phyloP scores from a whole-genome alignment of 1,140 invertebrate species.

The Hylaeus anthracinus region DNA sequence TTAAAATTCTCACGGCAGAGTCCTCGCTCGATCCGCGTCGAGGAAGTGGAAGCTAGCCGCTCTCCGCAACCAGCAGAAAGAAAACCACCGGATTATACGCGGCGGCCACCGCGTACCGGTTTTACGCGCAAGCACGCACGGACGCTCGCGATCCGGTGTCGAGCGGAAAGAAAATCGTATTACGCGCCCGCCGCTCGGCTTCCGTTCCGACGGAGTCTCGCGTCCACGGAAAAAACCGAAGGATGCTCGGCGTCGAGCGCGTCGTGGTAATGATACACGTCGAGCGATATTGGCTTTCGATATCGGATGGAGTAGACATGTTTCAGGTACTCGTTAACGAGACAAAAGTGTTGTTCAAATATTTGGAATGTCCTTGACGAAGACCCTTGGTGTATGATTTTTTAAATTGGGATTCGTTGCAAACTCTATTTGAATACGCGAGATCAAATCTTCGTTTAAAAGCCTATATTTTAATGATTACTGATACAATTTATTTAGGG shows the following conservation, averaged over 20 bases:
- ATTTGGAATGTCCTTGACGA: too few relatives aligned
- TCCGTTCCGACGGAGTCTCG: slow-evolving; percentile 4
- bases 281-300: too few relatives aligned
- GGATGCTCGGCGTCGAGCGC: neutral
- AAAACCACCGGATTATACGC: slow-evolving; percentile 25
- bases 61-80: neutral
- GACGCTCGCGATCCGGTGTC: neutral
- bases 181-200: neutral
- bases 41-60: slow-evolving; percentile 11
- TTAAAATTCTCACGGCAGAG: slow-evolving; percentile 58
- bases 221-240: neutral
- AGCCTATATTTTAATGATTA: too few relatives aligned
- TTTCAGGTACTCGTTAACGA: too few relatives aligned
- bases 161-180: slow-evolving; percentile 18
- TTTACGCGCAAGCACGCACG: slow-evolving; percentile 14
- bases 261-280: too few relatives aligned
- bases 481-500: too few relatives aligned
- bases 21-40: slow-evolving; percentile 23
- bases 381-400: too few relatives aligned
- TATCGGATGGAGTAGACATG: too few relatives aligned
- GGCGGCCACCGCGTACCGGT: slow-evolving; percentile 21
- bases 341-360: too few relatives aligned
- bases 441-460: too few relatives aligned
- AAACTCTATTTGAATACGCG: too few relatives aligned
- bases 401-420: too few relatives aligned